Percentiles rank a stretch among this genome's conserved stretches.
Evolutionary conservation across 2,113 vertebrate species (phyloP).

Genomic region (Zingel zingel): DNA sequence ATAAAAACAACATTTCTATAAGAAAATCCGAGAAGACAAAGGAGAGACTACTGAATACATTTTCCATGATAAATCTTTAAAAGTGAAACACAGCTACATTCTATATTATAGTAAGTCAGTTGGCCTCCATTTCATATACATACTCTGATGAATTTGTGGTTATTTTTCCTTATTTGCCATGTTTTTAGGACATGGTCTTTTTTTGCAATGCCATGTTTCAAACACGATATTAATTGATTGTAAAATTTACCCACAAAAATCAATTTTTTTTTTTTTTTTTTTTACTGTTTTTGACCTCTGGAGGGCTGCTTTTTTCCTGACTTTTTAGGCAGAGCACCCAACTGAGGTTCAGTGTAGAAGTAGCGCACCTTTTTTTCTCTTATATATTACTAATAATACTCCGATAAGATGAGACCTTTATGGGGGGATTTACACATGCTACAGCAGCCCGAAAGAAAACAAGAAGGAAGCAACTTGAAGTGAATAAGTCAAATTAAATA

Average conservation of each 20-base stretch:
- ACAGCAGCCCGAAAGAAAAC: neutral
- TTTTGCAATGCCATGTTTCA: neutral
- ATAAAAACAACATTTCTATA: slow-evolving; percentile 54
- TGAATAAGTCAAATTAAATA: neutral
- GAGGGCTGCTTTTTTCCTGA: neutral
- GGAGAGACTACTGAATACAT: slow-evolving; percentile 20
- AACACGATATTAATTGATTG: neutral
- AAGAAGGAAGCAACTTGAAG: neutral
- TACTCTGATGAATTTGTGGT: slow-evolving; percentile 9
- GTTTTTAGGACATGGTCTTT: neutral
- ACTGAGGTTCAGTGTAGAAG: neutral
- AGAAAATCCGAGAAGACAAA: slow-evolving; percentile 44
- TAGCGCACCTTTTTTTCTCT: neutral
- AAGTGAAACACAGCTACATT: slow-evolving; percentile 24
- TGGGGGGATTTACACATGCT: neutral
- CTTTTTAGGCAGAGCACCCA: neutral
- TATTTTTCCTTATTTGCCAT: neutral
- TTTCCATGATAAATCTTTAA: slow-evolving; percentile 47
- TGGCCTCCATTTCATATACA: slow-evolving; percentile 32
- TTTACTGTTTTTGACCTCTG: neutral
- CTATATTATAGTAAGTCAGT: slow-evolving; percentile 21
- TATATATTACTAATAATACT: neutral
- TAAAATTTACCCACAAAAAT: neutral
- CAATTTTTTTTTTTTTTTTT: neutral
- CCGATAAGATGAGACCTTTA: neutral